Percentiles rank a stretch among this genome's conserved stretches.
Conservation (phyloP, 2,888 invertebrate species). For the Cosmorhoe ocellata region DNA sequence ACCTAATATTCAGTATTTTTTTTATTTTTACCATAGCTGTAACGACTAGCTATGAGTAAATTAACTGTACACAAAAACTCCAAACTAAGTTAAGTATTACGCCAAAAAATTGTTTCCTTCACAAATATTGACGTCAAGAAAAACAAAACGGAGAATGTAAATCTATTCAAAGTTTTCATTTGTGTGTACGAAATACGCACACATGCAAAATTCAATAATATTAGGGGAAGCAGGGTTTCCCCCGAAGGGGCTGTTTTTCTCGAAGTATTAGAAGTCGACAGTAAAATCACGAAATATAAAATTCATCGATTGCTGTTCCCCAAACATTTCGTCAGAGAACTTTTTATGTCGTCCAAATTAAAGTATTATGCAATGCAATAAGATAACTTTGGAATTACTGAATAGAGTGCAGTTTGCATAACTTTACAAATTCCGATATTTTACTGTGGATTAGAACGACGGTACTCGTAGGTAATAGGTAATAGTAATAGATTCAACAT, state of each 20-base stretch:
- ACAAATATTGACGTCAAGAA: conserved; percentile 29
- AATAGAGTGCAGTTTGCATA: not conserved
- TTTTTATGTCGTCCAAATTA: conserved; percentile 19
- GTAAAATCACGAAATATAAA: conserved; percentile 71
- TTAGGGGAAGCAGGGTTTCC: conserved; percentile 58
- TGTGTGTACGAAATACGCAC: conserved; percentile 42
- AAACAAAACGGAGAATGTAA: conserved; percentile 50
- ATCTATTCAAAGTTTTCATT: conserved; percentile 70
- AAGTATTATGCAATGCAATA: conserved; percentile 3
- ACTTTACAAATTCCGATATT: not conserved
- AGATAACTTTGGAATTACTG: conserved; percentile 7
- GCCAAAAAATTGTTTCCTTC: conserved; percentile 21
- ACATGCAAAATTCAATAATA: conserved; percentile 76
- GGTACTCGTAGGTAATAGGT: conserved; percentile 55
- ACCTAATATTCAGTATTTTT: too few relatives aligned
- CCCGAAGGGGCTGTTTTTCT: conserved; percentile 69
- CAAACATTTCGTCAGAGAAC: conserved; percentile 44
- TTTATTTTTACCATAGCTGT: too few relatives aligned
- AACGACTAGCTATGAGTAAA: too few relatives aligned
- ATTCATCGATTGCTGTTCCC: conserved; percentile 69
- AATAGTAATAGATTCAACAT: conserved; percentile 48
- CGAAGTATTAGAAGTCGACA: conserved; percentile 63
- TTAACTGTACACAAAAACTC: not conserved
- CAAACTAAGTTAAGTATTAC: not conserved
- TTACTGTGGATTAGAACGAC: conserved; percentile 20